These are phyloP conservation scores for Luffia ferchaultella DNA, from an alignment of 2,888 invertebrate species.

Conservation along the genomic window DNA sequence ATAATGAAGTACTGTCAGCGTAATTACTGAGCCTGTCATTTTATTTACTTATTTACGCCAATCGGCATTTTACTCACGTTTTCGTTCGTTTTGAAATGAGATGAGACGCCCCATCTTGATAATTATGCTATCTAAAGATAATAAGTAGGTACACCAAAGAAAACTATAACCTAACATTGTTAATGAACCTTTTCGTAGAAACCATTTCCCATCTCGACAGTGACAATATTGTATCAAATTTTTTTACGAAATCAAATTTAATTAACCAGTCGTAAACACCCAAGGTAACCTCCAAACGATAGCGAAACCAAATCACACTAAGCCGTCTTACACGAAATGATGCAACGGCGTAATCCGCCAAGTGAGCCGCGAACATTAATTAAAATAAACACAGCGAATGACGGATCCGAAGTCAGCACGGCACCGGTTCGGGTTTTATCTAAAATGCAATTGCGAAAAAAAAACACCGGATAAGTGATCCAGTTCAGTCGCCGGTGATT, in stretches of 20 bases:
- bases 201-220: not conserved
- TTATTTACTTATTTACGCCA: too few relatives aligned
- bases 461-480: constrained; percentile 25
- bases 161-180: not conserved
- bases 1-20: too few relatives aligned
- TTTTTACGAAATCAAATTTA: not conserved
- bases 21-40: too few relatives aligned
- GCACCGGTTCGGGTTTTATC: constrained; percentile 18
- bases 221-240: not conserved
- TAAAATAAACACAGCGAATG: constrained; percentile 19
- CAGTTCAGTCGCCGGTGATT: constrained; percentile 36
- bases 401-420: constrained; percentile 24
- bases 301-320: not conserved
- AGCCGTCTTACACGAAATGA: not conserved
- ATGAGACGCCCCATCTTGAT: too few relatives aligned
- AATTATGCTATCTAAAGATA: too few relatives aligned
- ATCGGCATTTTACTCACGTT: too few relatives aligned
- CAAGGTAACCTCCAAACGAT: not conserved
- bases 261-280: not conserved
- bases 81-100: too few relatives aligned
- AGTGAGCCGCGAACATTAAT: not conserved
- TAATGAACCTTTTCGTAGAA: not conserved
- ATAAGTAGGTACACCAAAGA: too few relatives aligned
- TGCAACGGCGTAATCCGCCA: constrained; percentile 4
- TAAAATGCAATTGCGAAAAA: constrained; percentile 17